Conservation (phyloP, 2,797 vertebrate species). For the Sebastolobus altivelis region DNA sequence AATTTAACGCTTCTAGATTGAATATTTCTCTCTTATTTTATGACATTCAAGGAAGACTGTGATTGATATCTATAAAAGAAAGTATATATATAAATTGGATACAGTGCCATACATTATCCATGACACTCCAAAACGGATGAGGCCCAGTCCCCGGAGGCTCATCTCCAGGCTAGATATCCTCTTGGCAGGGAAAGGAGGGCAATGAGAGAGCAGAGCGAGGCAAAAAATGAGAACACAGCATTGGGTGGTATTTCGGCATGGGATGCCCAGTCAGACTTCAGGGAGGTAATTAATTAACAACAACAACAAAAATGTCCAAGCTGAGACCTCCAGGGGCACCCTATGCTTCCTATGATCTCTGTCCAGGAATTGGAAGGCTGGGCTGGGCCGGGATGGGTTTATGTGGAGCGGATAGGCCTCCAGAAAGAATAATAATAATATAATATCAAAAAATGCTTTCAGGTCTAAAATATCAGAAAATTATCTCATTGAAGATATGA, state of each 20-base stretch:
- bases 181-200: constrained; percentile 70
- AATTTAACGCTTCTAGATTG: neutral
- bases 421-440: constrained; percentile 45
- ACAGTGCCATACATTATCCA: constrained; percentile 45
- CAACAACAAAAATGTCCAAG: constrained; percentile 85
- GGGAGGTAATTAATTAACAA: constrained; percentile 89
- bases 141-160: constrained; percentile 52
- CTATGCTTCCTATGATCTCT: constrained; percentile 79
- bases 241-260: constrained; percentile 74
- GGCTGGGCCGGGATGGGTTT: constrained; percentile 56
- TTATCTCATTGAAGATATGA: constrained; percentile 3
- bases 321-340: constrained; percentile 72
- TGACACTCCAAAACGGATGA: constrained; percentile 33
- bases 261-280: constrained; percentile 81
- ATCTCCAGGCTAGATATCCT: constrained; percentile 64
- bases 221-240: constrained; percentile 74
- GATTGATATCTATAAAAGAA: constrained; percentile 5
- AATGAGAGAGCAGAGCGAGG: constrained; percentile 61
- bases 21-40: constrained; percentile 10
- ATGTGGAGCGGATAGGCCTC: constrained; percentile 55
- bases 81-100: neutral
- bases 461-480: neutral
- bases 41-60: neutral
- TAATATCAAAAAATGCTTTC: constrained; percentile 26
- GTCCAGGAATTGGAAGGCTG: constrained; percentile 76